Evolutionary conservation across 2,797 vertebrate genomes (phyloP).

Genomic region (Tympanoctomys barrerae): DNA sequence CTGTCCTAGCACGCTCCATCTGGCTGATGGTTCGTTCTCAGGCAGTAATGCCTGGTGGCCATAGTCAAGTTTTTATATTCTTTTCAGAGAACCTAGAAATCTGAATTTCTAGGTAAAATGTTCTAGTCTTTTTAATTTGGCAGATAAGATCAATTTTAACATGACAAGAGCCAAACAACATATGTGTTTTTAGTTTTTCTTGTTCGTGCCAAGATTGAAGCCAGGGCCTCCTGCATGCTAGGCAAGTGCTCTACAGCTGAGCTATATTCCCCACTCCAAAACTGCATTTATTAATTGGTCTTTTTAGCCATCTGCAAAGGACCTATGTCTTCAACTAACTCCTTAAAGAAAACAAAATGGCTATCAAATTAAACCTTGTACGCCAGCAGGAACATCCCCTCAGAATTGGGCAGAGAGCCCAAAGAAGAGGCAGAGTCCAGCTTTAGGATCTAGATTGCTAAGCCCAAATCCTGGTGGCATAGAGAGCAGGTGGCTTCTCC

Average conservation of each 20-base stretch:
- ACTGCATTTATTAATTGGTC: background rate
- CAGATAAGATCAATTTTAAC: background rate
- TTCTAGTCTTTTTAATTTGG: background rate
- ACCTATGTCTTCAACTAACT: slow-evolving; percentile 60
- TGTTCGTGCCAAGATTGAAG: background rate
- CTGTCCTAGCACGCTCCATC: background rate
- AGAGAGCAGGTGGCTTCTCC: slow-evolving; percentile 66
- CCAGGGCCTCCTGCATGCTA: background rate
- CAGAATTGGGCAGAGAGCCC: background rate
- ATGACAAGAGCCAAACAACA: background rate
- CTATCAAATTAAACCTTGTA: slow-evolving; percentile 58
- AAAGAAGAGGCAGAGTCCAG: slow-evolving; percentile 74
- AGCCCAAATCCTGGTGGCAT: slow-evolving; percentile 59
- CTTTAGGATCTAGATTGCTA: slow-evolving; percentile 69
- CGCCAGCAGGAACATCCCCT: slow-evolving; percentile 34
- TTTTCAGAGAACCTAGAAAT: slow-evolving; percentile 22
- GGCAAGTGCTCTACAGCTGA: background rate
- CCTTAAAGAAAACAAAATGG: slow-evolving; percentile 72
- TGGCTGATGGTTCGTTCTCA: background rate
- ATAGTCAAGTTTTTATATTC: background rate
- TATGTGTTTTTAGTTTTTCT: background rate
- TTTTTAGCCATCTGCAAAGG: background rate
- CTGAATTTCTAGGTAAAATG: slow-evolving; percentile 16
- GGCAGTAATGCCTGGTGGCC: background rate
- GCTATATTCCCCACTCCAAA: background rate